phyloP scores from a whole-genome alignment of 1,140 invertebrate species.

The Olivierus martensii region DNA sequence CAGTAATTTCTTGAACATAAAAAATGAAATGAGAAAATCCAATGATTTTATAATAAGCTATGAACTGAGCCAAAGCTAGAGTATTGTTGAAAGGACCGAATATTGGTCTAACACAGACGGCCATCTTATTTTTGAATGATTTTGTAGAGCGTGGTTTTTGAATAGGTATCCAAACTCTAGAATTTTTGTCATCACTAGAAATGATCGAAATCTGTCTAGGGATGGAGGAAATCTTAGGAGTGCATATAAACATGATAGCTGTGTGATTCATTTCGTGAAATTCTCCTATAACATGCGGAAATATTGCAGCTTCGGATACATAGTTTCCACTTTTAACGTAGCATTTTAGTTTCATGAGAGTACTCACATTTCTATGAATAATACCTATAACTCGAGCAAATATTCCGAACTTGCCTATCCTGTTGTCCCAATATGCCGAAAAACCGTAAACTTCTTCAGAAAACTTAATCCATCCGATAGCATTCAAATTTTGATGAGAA shows the following conservation, averaged over 20 bases:
- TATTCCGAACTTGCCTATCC: not conserved
- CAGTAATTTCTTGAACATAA: conserved; percentile 73
- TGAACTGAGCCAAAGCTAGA: conserved; percentile 69
- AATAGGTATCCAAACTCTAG: too few species aligned
- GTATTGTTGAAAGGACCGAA: conserved; percentile 60
- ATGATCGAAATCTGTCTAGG: too few species aligned
- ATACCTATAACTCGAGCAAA: conserved; percentile 7
- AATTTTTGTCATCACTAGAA: too few species aligned
- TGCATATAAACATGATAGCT: conserved; percentile 3
- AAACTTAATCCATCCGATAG: not conserved
- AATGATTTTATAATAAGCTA: conserved; percentile 71
- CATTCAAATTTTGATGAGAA: too few species aligned
- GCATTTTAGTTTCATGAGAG: not conserved
- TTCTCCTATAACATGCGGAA: not conserved
- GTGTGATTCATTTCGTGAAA: conserved; percentile 1
- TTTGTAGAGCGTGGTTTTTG: too few species aligned
- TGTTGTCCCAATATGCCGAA: conserved; percentile 12
- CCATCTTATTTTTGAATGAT: conserved; percentile 22
- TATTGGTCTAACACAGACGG: conserved; percentile 80
- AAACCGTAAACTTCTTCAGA: conserved; percentile 1
- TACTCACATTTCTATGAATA: not conserved
- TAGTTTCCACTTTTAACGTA: not conserved
- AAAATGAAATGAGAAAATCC: conserved; percentile 78
- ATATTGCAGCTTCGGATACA: not conserved
- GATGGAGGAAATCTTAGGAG: not conserved